These are phyloP conservation scores for Leucophora obtusa DNA, from an alignment of 2,888 invertebrate species.

Conservation along the genomic window DNA sequence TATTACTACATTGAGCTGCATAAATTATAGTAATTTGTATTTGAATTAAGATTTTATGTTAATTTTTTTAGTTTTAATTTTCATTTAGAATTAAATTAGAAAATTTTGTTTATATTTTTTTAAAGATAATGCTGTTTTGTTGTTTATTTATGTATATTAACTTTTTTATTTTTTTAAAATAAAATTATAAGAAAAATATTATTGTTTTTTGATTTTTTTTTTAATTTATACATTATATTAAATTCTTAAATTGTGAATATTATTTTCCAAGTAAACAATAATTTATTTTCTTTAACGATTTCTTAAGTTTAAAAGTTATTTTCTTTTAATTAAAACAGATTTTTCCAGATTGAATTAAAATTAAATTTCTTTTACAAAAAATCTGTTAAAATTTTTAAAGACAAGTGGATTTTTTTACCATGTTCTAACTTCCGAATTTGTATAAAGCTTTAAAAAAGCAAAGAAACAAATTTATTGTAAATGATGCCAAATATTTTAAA, in stretches of 20 bases:
- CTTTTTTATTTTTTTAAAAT: neutral
- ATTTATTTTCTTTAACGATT: neutral
- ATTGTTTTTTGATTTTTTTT: neutral
- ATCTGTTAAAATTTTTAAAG: too few species aligned
- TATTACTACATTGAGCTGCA: conserved; percentile 41
- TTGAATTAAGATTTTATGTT: neutral
- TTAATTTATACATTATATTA: neutral
- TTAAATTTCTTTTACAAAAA: too few species aligned
- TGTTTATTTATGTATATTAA: neutral
- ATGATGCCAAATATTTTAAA: too few species aligned
- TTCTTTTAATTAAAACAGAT: too few species aligned
- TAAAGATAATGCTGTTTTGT: neutral
- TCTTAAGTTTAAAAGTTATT: neutral
- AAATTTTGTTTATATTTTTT: neutral
- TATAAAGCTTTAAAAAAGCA: too few species aligned
- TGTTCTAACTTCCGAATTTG: too few species aligned
- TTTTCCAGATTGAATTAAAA: too few species aligned
- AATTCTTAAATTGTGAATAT: neutral
- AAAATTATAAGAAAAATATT: neutral
- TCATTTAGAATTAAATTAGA: neutral
- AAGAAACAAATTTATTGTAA: too few species aligned
- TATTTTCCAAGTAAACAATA: neutral
- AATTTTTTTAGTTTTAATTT: neutral
- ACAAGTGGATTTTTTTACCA: too few species aligned
- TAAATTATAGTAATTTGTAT: conserved; percentile 11